Percentiles rank a stretch among this genome's conserved stretches.
Conservation (phyloP, 2,888 invertebrate species). For the Malacosoma neustria region DNA sequence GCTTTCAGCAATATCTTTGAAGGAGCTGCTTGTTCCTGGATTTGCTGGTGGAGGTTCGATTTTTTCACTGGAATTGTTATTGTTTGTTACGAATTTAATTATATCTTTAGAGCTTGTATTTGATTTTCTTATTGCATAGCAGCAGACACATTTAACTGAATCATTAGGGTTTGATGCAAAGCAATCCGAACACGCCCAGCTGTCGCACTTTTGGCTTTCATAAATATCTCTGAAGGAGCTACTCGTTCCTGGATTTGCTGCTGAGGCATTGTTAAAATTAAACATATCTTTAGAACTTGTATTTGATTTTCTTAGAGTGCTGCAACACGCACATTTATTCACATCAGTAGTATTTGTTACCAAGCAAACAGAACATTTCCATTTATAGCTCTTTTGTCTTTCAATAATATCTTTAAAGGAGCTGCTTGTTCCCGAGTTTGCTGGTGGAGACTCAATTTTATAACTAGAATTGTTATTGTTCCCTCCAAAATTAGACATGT, state of each 20-base stretch:
- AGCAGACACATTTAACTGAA: slow-evolving; percentile 40
- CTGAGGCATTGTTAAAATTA: background rate
- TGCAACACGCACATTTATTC: no score
- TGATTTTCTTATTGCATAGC: slow-evolving; percentile 31
- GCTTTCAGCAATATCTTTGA: no score
- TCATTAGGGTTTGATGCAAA: slow-evolving; percentile 41
- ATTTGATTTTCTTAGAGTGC: no score
- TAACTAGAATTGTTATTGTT: slow-evolving; percentile 11
- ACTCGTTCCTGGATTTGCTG: slow-evolving; percentile 14
- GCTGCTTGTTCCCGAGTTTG: no score
- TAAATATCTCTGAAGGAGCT: slow-evolving; percentile 24
- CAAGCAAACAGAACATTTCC: no score
- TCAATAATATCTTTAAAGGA: no score
- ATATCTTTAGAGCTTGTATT: slow-evolving; percentile 2
- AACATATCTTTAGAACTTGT: no score
- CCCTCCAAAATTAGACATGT: slow-evolving; percentile 1
- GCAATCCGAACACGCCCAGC: slow-evolving; percentile 52
- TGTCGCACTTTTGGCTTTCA: slow-evolving; percentile 30
- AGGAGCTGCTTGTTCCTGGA: no score
- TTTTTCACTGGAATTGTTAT: slow-evolving; percentile 12
- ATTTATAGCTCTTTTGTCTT: no score
- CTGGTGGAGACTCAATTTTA: no score
- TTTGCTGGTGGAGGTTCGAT: no score
- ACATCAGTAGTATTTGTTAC: no score
- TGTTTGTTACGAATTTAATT: slow-evolving; percentile 1